These are phyloP conservation scores for Heliconius hewitsoni DNA, from an alignment of 1,140 invertebrate genomes.

Conservation along the genomic window DNA sequence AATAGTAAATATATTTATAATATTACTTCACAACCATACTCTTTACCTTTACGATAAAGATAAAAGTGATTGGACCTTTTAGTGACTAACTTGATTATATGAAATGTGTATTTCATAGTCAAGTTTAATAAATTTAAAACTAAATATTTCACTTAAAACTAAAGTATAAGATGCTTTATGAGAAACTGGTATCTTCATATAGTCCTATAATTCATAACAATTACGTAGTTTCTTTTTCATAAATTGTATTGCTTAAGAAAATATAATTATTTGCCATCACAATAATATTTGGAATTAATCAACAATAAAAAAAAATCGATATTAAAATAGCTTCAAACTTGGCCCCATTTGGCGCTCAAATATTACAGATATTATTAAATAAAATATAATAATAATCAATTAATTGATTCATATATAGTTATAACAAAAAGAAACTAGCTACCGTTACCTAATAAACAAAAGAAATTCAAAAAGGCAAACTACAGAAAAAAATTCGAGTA, in stretches of 20 bases:
- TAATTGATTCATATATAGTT: slow-evolving; percentile 1
- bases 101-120: slow-evolving; percentile 41
- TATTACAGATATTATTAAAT: neutral
- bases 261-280: neutral
- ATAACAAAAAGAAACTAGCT: slow-evolving; percentile 15
- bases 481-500: slow-evolving; percentile 56
- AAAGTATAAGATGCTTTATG: neutral
- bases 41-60: slow-evolving; percentile 38
- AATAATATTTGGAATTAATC: slow-evolving; percentile 3
- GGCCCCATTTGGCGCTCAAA: slow-evolving; percentile 18
- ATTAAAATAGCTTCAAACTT: slow-evolving; percentile 15
- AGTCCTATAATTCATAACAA: neutral
- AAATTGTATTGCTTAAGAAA: slow-evolving; percentile 1
- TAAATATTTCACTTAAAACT: slow-evolving; percentile 8
- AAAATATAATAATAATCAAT: neutral
- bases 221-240: neutral
- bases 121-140: slow-evolving; percentile 23
- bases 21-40: slow-evolving; percentile 35
- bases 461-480: slow-evolving; percentile 15
- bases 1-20: neutral
- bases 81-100: slow-evolving; percentile 29
- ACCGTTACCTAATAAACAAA: slow-evolving; percentile 21
- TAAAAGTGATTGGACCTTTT: slow-evolving; percentile 30
- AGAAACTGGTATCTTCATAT: neutral
- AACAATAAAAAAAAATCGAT: neutral